Evolutionary conservation across 2,888 invertebrate genomes (phyloP), one percentile per base, ranked within the genome.

Genomic region (Brachyptera putata): DNA sequence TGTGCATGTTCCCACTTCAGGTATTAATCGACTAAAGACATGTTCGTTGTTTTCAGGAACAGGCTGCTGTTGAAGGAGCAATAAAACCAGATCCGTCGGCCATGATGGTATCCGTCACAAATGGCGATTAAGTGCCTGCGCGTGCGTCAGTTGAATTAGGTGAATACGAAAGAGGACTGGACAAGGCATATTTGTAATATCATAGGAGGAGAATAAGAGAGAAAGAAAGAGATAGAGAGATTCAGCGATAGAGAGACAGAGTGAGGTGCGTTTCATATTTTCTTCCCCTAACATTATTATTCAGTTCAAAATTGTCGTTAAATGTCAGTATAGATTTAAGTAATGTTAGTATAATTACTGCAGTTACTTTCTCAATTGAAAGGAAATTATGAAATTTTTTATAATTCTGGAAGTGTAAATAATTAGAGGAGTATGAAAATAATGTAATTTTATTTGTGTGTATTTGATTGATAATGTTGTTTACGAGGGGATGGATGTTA

Each of bases 71-170:
- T 16, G 57, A 49, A 18, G 49, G 18, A 30, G 25, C 60, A 30
- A 9, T 18, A 22, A 30, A 56, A 36, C 13, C 61, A 30, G 56
- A 58, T 14, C 55, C 49, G 53, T 22, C 58, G 5, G 41, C 63
- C 1, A 57, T 62, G 13, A 60, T 50, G 60, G 62, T 62, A 14
- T 49, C 62, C 24, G 60, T 62, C 46, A 58, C 63, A 14, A 62
- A 62, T 46, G 62, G 62, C 21, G 62, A 46, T 43, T 62, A 57
- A 62, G 62, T 60, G 59, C 60, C 56, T 60, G 50, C 48, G 58
- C 59, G 56, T 62, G 59, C 56, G 56, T 57, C 34, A 18, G 43
- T n/a, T n/a, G n/a, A n/a, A n/a, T n/a, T n/a, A n/a, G n/a, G 49
- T 50, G 18, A 18, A 43, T 25, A 16, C 7, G 49, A 26, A 22